Conservation (phyloP, 2,888 invertebrate species). For the Abrostola tripartita region DNA sequence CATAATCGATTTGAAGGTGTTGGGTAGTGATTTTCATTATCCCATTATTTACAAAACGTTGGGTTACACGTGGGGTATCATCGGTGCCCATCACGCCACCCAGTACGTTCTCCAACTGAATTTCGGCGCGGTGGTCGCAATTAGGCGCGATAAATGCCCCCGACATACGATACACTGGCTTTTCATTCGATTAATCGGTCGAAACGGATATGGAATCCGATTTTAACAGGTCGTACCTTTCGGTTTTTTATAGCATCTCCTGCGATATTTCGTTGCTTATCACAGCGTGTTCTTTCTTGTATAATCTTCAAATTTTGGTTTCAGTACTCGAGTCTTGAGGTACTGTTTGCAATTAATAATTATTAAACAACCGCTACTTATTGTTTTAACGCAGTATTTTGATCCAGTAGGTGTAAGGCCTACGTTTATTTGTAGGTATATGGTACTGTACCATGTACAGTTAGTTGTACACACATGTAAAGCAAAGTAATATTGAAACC, state of each 20-base stretch:
- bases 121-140: constrained; percentile 83
- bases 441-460: neutral
- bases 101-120: constrained; percentile 72
- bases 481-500: constrained; percentile 65
- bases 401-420: constrained; percentile 15
- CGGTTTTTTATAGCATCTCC: constrained; percentile 75
- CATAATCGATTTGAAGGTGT: constrained; percentile 35
- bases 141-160: constrained; percentile 84
- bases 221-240: constrained; percentile 79
- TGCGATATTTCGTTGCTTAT: constrained; percentile 71
- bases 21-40: constrained; percentile 43
- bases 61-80: constrained; percentile 67
- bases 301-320: constrained; percentile 55
- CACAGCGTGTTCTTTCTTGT: constrained; percentile 56
- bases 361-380: constrained; percentile 23
- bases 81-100: constrained; percentile 75
- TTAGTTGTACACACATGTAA: constrained; percentile 19
- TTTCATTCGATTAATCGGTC: constrained; percentile 82
- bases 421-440: constrained; percentile 15
- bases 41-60: constrained; percentile 52
- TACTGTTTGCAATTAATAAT: constrained; percentile 31
- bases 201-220: constrained; percentile 78
- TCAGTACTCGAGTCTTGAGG: constrained; percentile 38
- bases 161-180: constrained; percentile 78
- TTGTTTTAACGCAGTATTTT: constrained; percentile 15